Conservation (phyloP, 1,140 invertebrate species). For the Meloidogyne hapla region DNA sequence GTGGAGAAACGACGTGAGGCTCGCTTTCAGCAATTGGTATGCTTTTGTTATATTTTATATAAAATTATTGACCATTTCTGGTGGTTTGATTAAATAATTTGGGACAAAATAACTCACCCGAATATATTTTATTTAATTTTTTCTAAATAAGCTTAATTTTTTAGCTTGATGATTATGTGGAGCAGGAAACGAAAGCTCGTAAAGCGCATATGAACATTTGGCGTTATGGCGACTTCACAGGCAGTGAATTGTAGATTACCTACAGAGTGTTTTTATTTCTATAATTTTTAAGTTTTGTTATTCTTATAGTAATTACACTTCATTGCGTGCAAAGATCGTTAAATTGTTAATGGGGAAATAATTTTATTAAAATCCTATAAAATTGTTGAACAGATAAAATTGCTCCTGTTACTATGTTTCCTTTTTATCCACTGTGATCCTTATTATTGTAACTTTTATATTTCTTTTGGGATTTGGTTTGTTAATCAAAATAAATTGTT, state of each 20-base stretch:
- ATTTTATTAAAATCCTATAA: neutral
- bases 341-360: neutral
- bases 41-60: conserved; percentile 4
- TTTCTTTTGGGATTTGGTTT: conserved; percentile 11
- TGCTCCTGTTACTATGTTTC: neutral
- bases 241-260: conserved; percentile 48
- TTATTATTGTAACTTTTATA: conserved; percentile 20
- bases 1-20: conserved; percentile 79
- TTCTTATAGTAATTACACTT: neutral
- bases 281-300: conserved; percentile 6
- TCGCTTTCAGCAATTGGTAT: conserved; percentile 76
- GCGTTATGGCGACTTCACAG: conserved; percentile 61
- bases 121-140: neutral
- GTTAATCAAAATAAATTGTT: conserved; percentile 10
- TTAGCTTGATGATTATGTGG: conserved; percentile 53
- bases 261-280: neutral
- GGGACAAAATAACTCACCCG: too few species aligned
- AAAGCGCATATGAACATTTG: conserved; percentile 58
- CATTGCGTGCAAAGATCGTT: neutral
- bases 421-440: conserved; percentile 14
- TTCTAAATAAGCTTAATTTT: conserved; percentile 27
- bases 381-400: neutral
- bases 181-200: conserved; percentile 55
- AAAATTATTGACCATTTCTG: neutral
- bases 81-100: too few species aligned